Percentiles rank a stretch among this genome's conserved stretches.
These are phyloP conservation scores for Drosophila burlai DNA, from an alignment of 1,140 invertebrate species.

Conservation along the genomic window DNA sequence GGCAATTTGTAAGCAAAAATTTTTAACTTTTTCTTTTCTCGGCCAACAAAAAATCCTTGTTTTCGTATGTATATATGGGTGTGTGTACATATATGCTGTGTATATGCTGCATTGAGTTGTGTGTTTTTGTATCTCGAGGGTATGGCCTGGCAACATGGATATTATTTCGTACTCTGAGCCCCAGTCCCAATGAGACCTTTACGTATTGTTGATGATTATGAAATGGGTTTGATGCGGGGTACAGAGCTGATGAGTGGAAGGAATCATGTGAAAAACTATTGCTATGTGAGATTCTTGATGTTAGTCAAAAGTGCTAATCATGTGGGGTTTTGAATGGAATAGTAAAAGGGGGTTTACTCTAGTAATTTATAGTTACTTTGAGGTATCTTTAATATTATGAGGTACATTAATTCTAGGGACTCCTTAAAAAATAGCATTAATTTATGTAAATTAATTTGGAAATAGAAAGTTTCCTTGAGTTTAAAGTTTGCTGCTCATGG, in stretches of 20 bases:
- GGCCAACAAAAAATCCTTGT: slow-evolving; percentile 8
- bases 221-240: slow-evolving; percentile 27
- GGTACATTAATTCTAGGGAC: neutral
- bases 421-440: neutral
- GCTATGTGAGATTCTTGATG: neutral
- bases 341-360: neutral
- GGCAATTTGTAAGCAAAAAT: slow-evolving; percentile 61
- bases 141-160: slow-evolving; percentile 12
- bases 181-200: slow-evolving; percentile 32
- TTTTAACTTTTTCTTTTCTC: slow-evolving; percentile 61
- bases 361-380: neutral
- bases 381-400: neutral
- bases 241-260: neutral
- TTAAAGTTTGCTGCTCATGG: neutral
- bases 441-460: slow-evolving; percentile 1
- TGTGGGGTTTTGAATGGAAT: neutral
- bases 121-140: slow-evolving; percentile 14
- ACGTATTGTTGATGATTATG: slow-evolving; percentile 46
- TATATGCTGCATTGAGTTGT: neutral
- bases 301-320: slow-evolving; percentile 3
- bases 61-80: neutral
- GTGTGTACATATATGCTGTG: slow-evolving; percentile 4
- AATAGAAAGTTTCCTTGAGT: neutral
- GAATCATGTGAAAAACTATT: slow-evolving; percentile 8
- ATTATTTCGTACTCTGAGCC: slow-evolving; percentile 24